Evolutionary conservation across 2,888 invertebrate genomes (phyloP).

Genomic region (Amphipoea oculea): DNA sequence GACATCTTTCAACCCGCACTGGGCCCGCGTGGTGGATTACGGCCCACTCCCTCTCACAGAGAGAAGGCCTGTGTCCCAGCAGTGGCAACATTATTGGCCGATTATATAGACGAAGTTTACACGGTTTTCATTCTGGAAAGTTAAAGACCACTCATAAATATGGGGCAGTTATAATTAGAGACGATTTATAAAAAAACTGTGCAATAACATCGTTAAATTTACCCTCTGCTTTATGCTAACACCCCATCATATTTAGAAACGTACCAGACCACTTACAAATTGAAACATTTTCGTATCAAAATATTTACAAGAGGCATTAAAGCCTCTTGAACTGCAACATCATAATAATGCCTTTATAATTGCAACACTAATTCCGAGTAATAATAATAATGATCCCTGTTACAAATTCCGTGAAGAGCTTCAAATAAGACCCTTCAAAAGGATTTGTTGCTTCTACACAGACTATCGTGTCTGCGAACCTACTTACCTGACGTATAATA

Average conservation of each 20-base stretch:
- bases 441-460: slow-evolving; percentile 11
- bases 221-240: not conserved
- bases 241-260: not conserved
- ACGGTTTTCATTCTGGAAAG: not conserved
- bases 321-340: not conserved
- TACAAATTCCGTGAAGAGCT: slow-evolving; percentile 26
- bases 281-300: not conserved
- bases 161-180: not conserved
- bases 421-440: slow-evolving; percentile 15
- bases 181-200: not conserved
- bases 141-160: not conserved
- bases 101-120: not conserved
- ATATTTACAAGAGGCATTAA: not conserved
- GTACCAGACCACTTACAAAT: slow-evolving; percentile 4
- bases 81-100: not conserved
- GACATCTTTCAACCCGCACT: not conserved
- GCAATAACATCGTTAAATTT: not conserved
- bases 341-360: not conserved
- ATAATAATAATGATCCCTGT: not conserved
- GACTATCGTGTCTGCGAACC: slow-evolving; percentile 17
- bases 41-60: not conserved
- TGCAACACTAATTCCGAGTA: slow-evolving; percentile 7
- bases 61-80: not conserved
- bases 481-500: slow-evolving; percentile 27
- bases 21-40: no score